Percentiles rank a stretch among this genome's conserved stretches.
These are phyloP conservation scores for Platichthys stellatus DNA, from an alignment of 2,113 vertebrate species.

Conservation along the genomic window DNA sequence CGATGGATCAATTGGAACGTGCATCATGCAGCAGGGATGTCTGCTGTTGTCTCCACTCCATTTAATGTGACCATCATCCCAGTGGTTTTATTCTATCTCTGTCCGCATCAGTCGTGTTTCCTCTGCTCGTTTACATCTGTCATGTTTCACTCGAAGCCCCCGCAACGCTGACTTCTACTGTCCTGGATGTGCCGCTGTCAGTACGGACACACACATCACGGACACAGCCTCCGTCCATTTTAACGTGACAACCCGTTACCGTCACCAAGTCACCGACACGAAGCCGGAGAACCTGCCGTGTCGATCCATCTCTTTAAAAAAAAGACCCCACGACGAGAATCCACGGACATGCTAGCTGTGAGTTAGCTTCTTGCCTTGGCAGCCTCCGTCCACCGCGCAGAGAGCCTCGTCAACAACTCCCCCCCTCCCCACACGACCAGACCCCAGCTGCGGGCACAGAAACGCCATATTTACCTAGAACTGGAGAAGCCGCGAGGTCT, in stretches of 20 bases:
- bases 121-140: background rate
- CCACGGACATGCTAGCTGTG: slow-evolving; percentile 46
- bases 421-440: background rate
- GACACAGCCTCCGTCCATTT: background rate
- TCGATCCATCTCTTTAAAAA: background rate
- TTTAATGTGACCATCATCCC: background rate
- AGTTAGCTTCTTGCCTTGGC: slow-evolving; percentile 51
- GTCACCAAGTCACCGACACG: background rate
- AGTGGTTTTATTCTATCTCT: background rate
- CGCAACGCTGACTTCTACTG: background rate
- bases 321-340: slow-evolving; percentile 9
- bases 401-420: slow-evolving; percentile 29
- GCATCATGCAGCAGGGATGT: background rate
- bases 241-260: background rate
- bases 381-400: slow-evolving; percentile 1
- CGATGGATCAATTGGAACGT: background rate
- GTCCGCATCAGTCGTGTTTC: background rate
- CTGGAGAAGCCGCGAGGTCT: slow-evolving; percentile 25
- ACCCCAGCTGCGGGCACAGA: background rate
- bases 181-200: background rate
- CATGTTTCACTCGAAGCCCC: background rate
- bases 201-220: background rate
- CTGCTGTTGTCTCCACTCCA: background rate
- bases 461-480: slow-evolving; percentile 45
- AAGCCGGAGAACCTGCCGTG: background rate